Evolutionary conservation across 2,113 vertebrate species (phyloP), one percentile per base, ranked within the genome.

Genomic region (Gymnorhina tibicen): DNA sequence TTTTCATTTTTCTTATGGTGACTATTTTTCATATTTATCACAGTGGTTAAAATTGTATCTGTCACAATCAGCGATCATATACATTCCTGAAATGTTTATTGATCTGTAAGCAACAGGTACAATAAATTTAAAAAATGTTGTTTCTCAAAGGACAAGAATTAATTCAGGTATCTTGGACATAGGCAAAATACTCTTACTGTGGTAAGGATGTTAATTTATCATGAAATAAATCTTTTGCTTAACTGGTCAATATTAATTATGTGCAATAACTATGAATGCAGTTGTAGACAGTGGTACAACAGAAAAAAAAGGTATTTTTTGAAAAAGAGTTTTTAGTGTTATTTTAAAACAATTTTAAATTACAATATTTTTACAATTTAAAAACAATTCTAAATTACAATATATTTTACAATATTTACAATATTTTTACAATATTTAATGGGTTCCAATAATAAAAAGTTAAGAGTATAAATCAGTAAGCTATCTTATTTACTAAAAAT

Each of bases 21-120:
- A 56, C 35, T 78, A 59, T 88, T 87, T 95, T 91, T 97, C 92
- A 91, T 89, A 87, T 96, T 96, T 96, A 94, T 93, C 79, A 93
- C 37, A 60, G 83, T 86, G 79, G 64, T 92, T 97, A 95, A 95
- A 92, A 84, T 92, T 32, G 32, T 77, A 93, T 90, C 79, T 55
- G 60, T 90, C 93, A 81, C 75, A 90, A 88, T 92, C 93, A 89
- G 37, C 9, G 52, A 70, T 86, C 82, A 86, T 56, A 77, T 91
- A 80, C 60, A 78, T 93, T 90, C 79, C 50, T 74, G 79, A 86
- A 91, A 78, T 82, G 49, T 95, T 96, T 94, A 96, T 96, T 92
- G 92, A 95, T 94, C 60, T 89, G 56, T 68, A 81, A 81, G 85
- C 76, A 95, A 87, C 47, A 60, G 47, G 79, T 84, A 66, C 28